Evolutionary conservation across 2,797 vertebrate species (phyloP).

Genomic region (Loris lydekkerianus): DNA sequence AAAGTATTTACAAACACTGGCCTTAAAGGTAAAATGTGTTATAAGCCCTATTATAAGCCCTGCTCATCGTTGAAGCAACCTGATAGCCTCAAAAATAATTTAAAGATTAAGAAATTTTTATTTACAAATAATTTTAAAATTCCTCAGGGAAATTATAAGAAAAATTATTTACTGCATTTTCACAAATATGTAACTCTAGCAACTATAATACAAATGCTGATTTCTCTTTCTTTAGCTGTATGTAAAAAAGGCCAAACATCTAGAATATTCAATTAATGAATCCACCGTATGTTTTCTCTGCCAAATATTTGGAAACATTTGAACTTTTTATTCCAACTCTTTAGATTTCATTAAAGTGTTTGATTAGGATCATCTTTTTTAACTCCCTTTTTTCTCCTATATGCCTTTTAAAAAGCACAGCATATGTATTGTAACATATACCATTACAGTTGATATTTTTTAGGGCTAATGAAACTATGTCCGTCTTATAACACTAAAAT

Average conservation of each 20-base stretch:
- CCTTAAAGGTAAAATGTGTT: neutral
- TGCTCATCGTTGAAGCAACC: neutral
- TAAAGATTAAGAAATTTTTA: neutral
- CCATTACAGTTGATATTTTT: slow-evolving; percentile 5
- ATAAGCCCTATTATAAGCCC: neutral
- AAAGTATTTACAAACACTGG: neutral
- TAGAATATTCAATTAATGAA: neutral
- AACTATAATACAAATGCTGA: slow-evolving; percentile 22
- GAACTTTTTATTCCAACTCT: slow-evolving; percentile 47
- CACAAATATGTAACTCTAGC: neutral
- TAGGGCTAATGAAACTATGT: slow-evolving; percentile 5
- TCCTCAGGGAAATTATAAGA: slow-evolving; percentile 30
- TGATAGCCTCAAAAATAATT: neutral
- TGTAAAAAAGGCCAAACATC: slow-evolving; percentile 51
- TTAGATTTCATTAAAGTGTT: slow-evolving; percentile 45
- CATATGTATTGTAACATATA: neutral
- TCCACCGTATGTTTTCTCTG: slow-evolving; percentile 49
- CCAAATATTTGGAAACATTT: slow-evolving; percentile 66
- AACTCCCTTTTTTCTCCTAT: neutral
- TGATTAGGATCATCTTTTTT: neutral
- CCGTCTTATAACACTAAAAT: slow-evolving; percentile 17
- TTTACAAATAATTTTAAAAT: slow-evolving; percentile 57
- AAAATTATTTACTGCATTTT: slow-evolving; percentile 29
- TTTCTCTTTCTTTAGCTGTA: slow-evolving; percentile 38
- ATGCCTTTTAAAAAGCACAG: neutral